phyloP scores from a whole-genome alignment of 2,888 invertebrate genomes.

The Dolichomitus sp. region DNA sequence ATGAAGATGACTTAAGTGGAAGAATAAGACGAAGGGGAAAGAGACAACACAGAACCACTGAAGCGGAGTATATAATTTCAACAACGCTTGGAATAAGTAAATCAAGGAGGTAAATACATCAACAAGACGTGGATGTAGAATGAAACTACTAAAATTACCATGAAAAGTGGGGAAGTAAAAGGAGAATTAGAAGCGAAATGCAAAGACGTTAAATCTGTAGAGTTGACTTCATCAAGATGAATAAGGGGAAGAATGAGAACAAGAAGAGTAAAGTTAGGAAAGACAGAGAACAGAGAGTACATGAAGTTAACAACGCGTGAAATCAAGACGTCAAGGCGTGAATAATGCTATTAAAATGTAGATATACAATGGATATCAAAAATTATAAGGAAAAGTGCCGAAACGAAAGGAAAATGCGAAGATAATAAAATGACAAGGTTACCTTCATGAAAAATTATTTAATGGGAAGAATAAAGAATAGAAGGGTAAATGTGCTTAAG shows the following conservation, averaged over 20 bases:
- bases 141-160: background rate
- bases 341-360: too few species aligned
- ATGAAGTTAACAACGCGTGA: background rate
- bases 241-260: background rate
- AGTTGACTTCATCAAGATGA: background rate
- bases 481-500: background rate
- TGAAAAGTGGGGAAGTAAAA: background rate
- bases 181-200: background rate
- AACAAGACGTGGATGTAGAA: background rate
- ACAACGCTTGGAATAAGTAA: background rate
- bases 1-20: background rate
- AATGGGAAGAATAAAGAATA: background rate
- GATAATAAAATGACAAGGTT: background rate
- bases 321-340: background rate
- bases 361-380: background rate
- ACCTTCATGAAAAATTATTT: background rate
- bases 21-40: background rate
- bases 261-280: background rate
- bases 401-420: background rate
- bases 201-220: background rate
- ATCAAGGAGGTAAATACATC: too few species aligned
- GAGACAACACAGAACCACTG: background rate
- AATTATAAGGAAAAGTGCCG: background rate
- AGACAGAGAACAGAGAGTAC: background rate
- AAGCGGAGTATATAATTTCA: background rate